phyloP scores from a whole-genome alignment of 2,888 invertebrate genomes.

The Stenodera caucasica region DNA sequence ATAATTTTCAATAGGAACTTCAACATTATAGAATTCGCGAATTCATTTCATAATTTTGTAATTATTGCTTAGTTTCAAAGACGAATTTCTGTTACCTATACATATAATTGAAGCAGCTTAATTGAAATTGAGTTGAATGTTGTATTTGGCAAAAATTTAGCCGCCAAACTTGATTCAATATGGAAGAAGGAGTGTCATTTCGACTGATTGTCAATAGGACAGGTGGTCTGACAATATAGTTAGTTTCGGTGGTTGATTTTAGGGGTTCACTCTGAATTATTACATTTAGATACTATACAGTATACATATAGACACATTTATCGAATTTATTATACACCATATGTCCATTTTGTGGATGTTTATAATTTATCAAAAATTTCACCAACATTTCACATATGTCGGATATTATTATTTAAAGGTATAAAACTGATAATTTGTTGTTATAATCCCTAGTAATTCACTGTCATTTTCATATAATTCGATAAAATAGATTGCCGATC shows the following conservation, averaged over 20 bases:
- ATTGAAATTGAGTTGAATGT: too few relatives aligned
- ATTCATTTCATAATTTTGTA: too few relatives aligned
- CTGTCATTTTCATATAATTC: background rate
- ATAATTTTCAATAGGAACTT: too few relatives aligned
- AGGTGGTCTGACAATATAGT: constrained; percentile 52
- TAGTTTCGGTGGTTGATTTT: constrained; percentile 48
- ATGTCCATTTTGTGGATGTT: constrained; percentile 37
- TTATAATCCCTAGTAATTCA: background rate
- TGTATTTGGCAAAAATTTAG: too few relatives aligned
- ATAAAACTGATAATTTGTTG: constrained; percentile 3
- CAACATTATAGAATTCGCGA: too few relatives aligned
- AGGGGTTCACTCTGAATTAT: constrained; percentile 44
- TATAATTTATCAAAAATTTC: constrained; percentile 10
- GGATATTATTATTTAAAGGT: background rate
- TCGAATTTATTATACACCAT: constrained; percentile 45
- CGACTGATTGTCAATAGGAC: constrained; percentile 42
- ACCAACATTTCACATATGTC: constrained; percentile 8
- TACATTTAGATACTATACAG: constrained; percentile 28
- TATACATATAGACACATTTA: constrained; percentile 33
- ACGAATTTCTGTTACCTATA: too few relatives aligned
- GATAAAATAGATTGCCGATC: background rate
- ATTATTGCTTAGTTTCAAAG: too few relatives aligned
- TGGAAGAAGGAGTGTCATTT: constrained; percentile 35
- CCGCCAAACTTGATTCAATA: too few relatives aligned
- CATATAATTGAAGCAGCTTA: too few relatives aligned